Percentiles rank a stretch among this genome's conserved stretches.
Conservation (phyloP, 2,888 invertebrate genomes). For the Eupithecia centaureata region DNA sequence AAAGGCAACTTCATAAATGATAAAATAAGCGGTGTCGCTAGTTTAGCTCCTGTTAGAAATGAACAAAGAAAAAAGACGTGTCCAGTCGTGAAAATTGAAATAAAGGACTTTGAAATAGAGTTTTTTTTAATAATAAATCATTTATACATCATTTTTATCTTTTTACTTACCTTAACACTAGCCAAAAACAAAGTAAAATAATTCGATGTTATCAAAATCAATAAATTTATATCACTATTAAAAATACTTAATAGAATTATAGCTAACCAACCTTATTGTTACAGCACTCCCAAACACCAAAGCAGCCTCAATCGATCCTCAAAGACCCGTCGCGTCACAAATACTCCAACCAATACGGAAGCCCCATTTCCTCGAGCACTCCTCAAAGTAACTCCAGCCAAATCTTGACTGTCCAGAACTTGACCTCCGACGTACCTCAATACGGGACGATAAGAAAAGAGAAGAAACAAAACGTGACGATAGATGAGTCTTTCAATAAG, state of each 20-base stretch:
- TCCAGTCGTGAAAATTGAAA: too few relatives aligned
- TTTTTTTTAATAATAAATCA: too few relatives aligned
- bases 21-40: too few relatives aligned
- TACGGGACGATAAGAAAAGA: slow-evolving; percentile 82
- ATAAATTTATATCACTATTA: too few relatives aligned
- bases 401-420: slow-evolving; percentile 85
- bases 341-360: slow-evolving; percentile 81
- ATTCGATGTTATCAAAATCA: too few relatives aligned
- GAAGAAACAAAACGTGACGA: slow-evolving; percentile 80
- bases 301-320: slow-evolving; percentile 86
- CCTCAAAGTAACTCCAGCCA: slow-evolving; percentile 79
- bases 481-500: slow-evolving; percentile 76
- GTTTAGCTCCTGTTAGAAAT: too few relatives aligned
- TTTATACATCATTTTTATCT: too few relatives aligned
- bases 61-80: too few relatives aligned
- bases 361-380: slow-evolving; percentile 73
- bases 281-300: slow-evolving; percentile 77
- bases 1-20: too few relatives aligned
- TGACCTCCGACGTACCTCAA: slow-evolving; percentile 78
- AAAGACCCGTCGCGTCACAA: slow-evolving; percentile 86
- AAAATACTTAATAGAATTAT: too few relatives aligned
- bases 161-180: too few relatives aligned
- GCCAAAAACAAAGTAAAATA: not conserved
- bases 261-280: slow-evolving; percentile 51
- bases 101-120: too few relatives aligned